A percentile compares a stretch with the other conserved stretches of the same genome.
Evolutionary conservation across 2,113 vertebrate species (phyloP).

Genomic region (Podarcis muralis): DNA sequence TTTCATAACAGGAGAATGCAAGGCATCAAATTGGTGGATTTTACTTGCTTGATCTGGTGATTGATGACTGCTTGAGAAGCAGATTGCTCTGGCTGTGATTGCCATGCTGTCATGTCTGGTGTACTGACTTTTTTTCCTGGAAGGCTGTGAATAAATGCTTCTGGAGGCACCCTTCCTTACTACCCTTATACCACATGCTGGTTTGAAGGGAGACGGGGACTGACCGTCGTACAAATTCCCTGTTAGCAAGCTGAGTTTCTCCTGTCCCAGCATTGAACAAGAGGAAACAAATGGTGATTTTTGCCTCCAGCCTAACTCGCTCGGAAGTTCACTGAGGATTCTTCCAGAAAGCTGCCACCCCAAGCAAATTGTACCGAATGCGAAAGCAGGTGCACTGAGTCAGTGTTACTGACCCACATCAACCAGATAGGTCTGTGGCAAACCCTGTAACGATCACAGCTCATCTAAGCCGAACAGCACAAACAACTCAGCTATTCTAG

Average conservation of each 20-base stretch:
- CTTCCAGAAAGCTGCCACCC: not conserved
- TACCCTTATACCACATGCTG: not conserved
- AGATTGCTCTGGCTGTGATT: not conserved
- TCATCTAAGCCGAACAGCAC: not conserved
- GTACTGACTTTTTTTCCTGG: not conserved
- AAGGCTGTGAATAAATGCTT: not conserved
- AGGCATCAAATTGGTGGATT: not conserved
- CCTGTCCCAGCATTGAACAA: not conserved
- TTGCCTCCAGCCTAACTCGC: not conserved
- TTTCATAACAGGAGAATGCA: constrained; percentile 2
- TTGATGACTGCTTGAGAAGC: not conserved
- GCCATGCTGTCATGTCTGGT: not conserved
- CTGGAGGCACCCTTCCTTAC: not conserved
- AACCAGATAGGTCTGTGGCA: not conserved
- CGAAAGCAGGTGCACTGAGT: not conserved
- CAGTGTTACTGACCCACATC: not conserved
- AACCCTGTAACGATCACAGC: not conserved
- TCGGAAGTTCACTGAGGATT: not conserved
- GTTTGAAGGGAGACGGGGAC: not conserved
- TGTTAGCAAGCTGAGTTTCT: not conserved
- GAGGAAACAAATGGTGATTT: not conserved
- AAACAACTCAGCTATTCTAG: not conserved
- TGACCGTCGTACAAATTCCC: not conserved
- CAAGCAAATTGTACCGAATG: not conserved
- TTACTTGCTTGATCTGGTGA: not conserved